These are phyloP conservation scores for Coboldia fuscipes DNA, from an alignment of 1,140 invertebrate species.

Conservation along the genomic window DNA sequence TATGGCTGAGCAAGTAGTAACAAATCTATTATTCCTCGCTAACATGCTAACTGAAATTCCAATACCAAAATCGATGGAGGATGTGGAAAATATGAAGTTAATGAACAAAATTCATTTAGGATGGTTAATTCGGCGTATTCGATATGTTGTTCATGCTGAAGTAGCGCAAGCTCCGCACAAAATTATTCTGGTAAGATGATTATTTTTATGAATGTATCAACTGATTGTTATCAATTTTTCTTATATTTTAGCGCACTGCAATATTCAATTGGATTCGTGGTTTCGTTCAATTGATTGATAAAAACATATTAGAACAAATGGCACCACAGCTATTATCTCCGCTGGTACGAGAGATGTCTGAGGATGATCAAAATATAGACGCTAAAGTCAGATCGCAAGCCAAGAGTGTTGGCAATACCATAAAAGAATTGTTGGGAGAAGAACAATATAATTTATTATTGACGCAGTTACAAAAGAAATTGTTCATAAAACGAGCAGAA, in stretches of 20 bases:
- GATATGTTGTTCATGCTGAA: slow-evolving; percentile 35
- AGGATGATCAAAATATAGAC: slow-evolving; percentile 28
- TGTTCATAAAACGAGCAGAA: slow-evolving; percentile 34
- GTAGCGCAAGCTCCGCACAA: slow-evolving; percentile 25
- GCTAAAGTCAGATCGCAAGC: slow-evolving; percentile 30
- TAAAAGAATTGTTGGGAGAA: slow-evolving; percentile 39
- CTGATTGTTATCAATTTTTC: slow-evolving; percentile 4
- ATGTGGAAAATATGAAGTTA: neutral
- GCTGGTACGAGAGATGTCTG: slow-evolving; percentile 42
- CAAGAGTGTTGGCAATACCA: slow-evolving; percentile 37
- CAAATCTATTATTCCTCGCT: slow-evolving; percentile 47
- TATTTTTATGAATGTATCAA: neutral
- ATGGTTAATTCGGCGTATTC: slow-evolving; percentile 33
- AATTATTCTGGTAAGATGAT: slow-evolving; percentile 23
- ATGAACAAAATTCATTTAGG: slow-evolving; percentile 18
- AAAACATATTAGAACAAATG: slow-evolving; percentile 23
- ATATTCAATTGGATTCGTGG: slow-evolving; percentile 55
- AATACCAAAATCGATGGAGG: slow-evolving; percentile 7
- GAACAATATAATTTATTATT: slow-evolving; percentile 38
- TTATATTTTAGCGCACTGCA: slow-evolving; percentile 28
- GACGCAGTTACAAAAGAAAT: slow-evolving; percentile 26
- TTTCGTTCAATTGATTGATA: slow-evolving; percentile 29
- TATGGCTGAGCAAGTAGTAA: slow-evolving; percentile 43
- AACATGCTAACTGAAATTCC: slow-evolving; percentile 32
- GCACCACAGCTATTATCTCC: slow-evolving; percentile 33